Evolutionary conservation across 2,888 invertebrate species (phyloP).

Genomic region (Craniophora ligustri): DNA sequence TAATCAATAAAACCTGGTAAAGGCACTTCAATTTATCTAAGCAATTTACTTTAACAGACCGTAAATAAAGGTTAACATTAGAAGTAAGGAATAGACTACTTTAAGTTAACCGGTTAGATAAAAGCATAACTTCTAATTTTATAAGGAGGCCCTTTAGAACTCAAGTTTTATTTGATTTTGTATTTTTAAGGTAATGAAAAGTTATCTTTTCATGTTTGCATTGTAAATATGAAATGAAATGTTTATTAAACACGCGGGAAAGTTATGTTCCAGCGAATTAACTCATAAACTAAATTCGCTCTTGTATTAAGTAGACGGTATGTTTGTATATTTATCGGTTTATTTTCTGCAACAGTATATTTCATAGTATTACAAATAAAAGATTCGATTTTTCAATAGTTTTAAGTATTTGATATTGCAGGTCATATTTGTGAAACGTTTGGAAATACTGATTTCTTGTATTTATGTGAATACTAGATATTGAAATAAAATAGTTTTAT

Average conservation of each 20-base stretch:
- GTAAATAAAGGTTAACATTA: too few species aligned
- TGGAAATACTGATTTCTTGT: too few species aligned
- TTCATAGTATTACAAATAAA: neutral
- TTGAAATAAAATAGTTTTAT: too few species aligned
- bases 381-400: neutral
- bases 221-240: slow-evolving; percentile 19
- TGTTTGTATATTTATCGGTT: neutral
- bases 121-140: neutral
- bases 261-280: slow-evolving; percentile 2
- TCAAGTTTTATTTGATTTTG: neutral
- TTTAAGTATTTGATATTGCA: too few species aligned
- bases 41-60: slow-evolving; percentile 14
- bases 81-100: too few species aligned
- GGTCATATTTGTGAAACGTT: too few species aligned
- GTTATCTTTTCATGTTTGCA: slow-evolving; percentile 12
- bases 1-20: slow-evolving; percentile 10
- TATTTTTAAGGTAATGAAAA: slow-evolving; percentile 9
- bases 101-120: neutral
- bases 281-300: slow-evolving; percentile 17
- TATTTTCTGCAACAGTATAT: neutral
- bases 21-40: too few species aligned
- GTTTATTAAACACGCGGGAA: slow-evolving; percentile 24
- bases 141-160: too few species aligned
- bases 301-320: neutral
- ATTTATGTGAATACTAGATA: too few species aligned